Evolutionary conservation across 2,888 invertebrate species (phyloP), one percentile per base, ranked within the genome.

Genomic region (Bedellia somnulentella): DNA sequence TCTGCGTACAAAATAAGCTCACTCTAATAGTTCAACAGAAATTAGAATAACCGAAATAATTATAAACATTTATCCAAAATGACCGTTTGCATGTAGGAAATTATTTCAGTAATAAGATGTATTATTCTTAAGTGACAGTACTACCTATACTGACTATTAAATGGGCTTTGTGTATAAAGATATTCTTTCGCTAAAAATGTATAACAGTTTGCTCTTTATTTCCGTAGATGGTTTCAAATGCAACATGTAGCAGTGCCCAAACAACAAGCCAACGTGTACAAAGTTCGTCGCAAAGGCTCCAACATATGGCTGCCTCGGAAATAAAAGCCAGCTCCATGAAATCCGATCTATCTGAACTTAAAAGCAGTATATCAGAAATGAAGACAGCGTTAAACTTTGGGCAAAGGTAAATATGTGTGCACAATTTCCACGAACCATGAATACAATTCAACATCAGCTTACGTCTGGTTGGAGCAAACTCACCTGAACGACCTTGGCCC

Each of bases 301-400:
- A 71, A 41, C 73, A 75, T 48, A 64, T 73, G 56, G 70, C 79
- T 32, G 76, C 81, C 38, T 83, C 85, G 48, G 89, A 89, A 77
- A 83, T 87, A 79, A 89, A 89, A 70, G 86, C 89, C 40, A 86
- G 85, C 53, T 87, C 87, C 35, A 83, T 90, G 71, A 89, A 89
- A 68, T 87, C 86, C 38, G 88, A 89, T 59, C 78, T 88, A 28
- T 80, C 82, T 36, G 87, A 88, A 53, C 79, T 92, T 39, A 86
- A 91, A 61, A 87, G 86, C 56, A 88, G 89, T 52, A 87, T 92
- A 62, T 86, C 88, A 37, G 90, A 91, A 75, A 90, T 92, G 84
- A 90, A 89, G 70, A 89, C 67, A 33, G 64, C 68, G 35, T 55
- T 67, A 44, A 71, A 67, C 45, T 70, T 73, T 44, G 59, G 18